phyloP scores from a whole-genome alignment of 30 jellyfish, hydroid and myxozoan species.

The Cassiopea andromeda region DNA sequence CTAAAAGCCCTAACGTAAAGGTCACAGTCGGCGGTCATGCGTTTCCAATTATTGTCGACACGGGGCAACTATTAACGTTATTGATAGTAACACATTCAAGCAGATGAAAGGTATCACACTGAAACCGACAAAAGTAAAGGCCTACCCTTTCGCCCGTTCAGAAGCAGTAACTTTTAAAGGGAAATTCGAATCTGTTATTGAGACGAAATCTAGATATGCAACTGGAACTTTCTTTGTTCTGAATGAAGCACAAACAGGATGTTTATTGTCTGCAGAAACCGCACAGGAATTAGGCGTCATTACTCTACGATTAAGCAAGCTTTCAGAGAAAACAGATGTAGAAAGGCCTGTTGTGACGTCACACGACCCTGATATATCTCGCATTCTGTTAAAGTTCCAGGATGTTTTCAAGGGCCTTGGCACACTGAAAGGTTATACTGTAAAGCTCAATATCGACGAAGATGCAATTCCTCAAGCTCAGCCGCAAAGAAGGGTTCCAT shows the following conservation, averaged over 20 bases:
- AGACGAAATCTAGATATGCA: constrained; percentile 18
- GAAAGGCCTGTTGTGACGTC: background rate
- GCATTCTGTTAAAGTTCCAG: background rate
- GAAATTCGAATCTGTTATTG: constrained; percentile 15
- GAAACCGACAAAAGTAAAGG: background rate
- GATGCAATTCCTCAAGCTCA: no score
- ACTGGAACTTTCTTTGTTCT: constrained; percentile 17
- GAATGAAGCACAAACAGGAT: background rate
- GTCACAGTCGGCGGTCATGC: no score
- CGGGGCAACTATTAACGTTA: background rate
- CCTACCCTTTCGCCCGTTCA: background rate
- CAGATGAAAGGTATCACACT: background rate
- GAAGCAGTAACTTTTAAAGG: constrained; percentile 20
- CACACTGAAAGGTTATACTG: constrained; percentile 16
- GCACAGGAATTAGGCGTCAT: constrained; percentile 17
- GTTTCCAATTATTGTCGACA: no score
- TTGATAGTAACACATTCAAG: background rate
- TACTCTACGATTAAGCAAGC: background rate
- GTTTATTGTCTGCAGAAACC: background rate
- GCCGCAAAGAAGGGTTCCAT: no score
- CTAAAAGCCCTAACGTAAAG: no score
- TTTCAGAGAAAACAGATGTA: background rate
- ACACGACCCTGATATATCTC: background rate
- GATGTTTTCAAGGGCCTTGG: constrained; percentile 30
- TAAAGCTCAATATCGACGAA: no score